Percentiles rank a stretch among this genome's conserved stretches.
These are phyloP conservation scores for Montipora sp. DNA, from an alignment of 64 coral and sea anemone species.

Conservation along the genomic window DNA sequence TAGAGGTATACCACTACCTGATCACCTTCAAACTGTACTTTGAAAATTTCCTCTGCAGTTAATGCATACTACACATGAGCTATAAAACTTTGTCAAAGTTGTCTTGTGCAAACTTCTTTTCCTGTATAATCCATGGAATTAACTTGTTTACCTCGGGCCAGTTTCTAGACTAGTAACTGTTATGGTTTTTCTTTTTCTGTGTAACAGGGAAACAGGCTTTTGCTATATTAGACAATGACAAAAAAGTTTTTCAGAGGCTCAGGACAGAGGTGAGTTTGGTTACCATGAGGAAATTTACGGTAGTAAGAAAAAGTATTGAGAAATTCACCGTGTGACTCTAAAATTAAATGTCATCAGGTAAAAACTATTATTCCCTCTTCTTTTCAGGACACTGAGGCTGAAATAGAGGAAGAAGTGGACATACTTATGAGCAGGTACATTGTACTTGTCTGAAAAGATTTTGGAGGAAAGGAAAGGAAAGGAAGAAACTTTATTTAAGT, in stretches of 20 bases:
- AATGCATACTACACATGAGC: neutral
- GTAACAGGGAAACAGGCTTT: conserved; percentile 81
- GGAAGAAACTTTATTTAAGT: too few relatives aligned
- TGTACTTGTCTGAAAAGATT: too few relatives aligned
- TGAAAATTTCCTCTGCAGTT: neutral
- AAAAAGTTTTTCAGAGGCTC: conserved; percentile 94
- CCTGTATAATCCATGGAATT: too few relatives aligned
- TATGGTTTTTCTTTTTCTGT: neutral
- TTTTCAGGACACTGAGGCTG: conserved; percentile 93
- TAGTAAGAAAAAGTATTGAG: too few relatives aligned
- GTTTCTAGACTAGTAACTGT: neutral
- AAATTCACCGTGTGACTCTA: neutral
- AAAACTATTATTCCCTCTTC: neutral
- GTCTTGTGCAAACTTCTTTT: too few relatives aligned
- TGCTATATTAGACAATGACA: conserved; percentile 98
- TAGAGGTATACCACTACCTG: conserved; percentile 56
- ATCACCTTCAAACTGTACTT: neutral
- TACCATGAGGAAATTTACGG: neutral
- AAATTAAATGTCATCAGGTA: neutral
- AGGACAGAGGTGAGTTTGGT: conserved; percentile 78
- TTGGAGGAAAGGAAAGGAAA: too few relatives aligned
- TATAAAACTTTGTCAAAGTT: too few relatives aligned
- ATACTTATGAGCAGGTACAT: conserved; percentile 98
- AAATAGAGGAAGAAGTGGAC: conserved; percentile 98
- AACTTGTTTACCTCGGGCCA: too few relatives aligned